Percentiles rank a stretch among this genome's conserved stretches.
phyloP scores from a whole-genome alignment of 2,797 vertebrate genomes.

The Acestrorhynchus altus region DNA sequence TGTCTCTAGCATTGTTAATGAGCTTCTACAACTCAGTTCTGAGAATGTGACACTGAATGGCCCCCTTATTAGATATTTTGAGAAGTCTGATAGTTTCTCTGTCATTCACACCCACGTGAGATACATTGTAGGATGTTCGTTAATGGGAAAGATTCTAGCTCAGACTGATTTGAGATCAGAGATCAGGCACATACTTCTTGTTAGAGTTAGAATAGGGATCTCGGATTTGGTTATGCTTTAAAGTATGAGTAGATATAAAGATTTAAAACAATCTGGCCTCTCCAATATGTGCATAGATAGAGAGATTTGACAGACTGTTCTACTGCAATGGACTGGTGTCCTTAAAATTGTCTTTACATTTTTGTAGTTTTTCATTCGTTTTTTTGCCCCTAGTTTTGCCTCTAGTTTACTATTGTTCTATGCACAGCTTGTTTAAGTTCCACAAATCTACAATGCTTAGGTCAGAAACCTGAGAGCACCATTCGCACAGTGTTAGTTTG shows the following conservation, averaged over 20 bases:
- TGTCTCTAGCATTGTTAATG: conserved; percentile 33
- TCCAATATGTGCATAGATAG: no score
- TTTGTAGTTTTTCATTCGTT: no score
- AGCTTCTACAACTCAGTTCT: conserved; percentile 16
- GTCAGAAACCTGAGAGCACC: no score
- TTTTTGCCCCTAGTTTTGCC: no score
- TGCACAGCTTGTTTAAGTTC: no score
- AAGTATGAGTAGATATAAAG: not conserved
- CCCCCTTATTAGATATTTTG: conserved; percentile 14
- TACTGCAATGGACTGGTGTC: no score
- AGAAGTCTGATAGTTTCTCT: conserved; percentile 54
- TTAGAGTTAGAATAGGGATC: not conserved
- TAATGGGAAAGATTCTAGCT: not conserved
- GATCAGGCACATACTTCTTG: not conserved
- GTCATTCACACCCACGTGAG: not conserved
- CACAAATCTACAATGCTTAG: no score
- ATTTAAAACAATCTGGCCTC: not conserved
- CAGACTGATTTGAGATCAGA: not conserved
- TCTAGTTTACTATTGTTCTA: no score
- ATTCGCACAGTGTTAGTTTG: no score
- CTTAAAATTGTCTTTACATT: no score
- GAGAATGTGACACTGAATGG: conserved; percentile 5
- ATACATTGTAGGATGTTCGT: not conserved
- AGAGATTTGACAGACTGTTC: no score
- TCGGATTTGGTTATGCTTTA: not conserved